A percentile compares a stretch with the other conserved stretches of the same genome.
These are phyloP conservation scores for Cyprinodon brontotheroides DNA, from an alignment of 2,113 vertebrate species.

Conservation along the genomic window DNA sequence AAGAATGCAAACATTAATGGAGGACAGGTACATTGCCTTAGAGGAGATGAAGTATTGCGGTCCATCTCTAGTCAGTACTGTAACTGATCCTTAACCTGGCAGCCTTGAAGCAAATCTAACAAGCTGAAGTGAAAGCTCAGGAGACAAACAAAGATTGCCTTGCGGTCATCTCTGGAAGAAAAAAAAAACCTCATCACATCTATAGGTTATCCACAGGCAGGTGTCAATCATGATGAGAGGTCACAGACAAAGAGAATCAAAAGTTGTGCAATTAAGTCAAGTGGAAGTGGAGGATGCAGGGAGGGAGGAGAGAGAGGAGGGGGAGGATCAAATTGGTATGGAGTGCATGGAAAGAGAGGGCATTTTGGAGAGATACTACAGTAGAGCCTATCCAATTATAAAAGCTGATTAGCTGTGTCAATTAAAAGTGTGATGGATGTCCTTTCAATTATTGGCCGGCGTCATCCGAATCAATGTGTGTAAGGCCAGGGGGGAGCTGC, in stretches of 20 bases:
- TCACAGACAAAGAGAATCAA: constrained; percentile 63
- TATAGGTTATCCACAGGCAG: constrained; percentile 56
- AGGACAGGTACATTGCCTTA: constrained; percentile 34
- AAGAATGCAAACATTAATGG: constrained; percentile 44
- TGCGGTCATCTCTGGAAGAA: constrained; percentile 44
- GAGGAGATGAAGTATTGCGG: constrained; percentile 60
- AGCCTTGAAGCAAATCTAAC: constrained; percentile 57
- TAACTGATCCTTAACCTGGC: constrained; percentile 55
- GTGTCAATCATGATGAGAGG: constrained; percentile 66
- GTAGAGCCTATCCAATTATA: constrained; percentile 84
- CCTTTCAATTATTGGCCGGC: constrained; percentile 80
- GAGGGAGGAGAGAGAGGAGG: constrained; percentile 27
- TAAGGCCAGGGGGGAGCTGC: constrained; percentile 33
- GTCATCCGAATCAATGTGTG: constrained; percentile 74
- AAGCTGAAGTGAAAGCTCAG: constrained; percentile 36
- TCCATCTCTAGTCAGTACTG: constrained; percentile 43
- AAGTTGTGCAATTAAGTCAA: constrained; percentile 67
- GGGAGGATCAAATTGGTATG: constrained; percentile 32
- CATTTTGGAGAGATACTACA: constrained; percentile 55
- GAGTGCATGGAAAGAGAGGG: constrained; percentile 26
- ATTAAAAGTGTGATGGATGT: constrained; percentile 85
- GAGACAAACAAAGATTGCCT: constrained; percentile 53
- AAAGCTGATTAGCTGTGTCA: constrained; percentile 87
- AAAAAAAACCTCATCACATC: constrained; percentile 55
- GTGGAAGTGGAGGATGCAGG: constrained; percentile 51